Evolutionary conservation across 2,113 vertebrate genomes (phyloP), one percentile per base, ranked within the genome.

Genomic region (Callaeas wilsoni): DNA sequence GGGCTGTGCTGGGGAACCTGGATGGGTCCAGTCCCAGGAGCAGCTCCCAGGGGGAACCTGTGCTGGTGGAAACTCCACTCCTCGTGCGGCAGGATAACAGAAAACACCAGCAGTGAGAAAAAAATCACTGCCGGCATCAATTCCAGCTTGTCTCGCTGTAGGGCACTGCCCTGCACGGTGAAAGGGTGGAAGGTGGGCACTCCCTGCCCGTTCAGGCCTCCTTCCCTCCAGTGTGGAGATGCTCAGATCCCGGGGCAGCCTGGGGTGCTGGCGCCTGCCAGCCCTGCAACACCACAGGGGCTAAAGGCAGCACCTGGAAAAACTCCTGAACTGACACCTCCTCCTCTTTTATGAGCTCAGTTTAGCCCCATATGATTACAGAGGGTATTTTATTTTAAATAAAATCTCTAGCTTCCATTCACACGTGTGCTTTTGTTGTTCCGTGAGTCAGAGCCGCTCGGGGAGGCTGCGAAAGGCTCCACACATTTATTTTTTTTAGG

Each of bases 381-480:
- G 86, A 70, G 46, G 55, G 49, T 18, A 26, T 73, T 95, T 90
- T 57, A 13, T 78, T 65, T 86, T 5, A 60, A 71, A 69, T 22
- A 12, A 65, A 46, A 33, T 5, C 7, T 17, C 12, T 3, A 37
- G n/a, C 49, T 95, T 91, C 83, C 35, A 7, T 44, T 93, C 93
- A 78, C 96, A 93, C 57, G 18, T 90, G 91, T 14, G n/a, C 91
- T 37, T 85, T 78, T 95, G 93, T 91, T 91, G 10, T 21, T 17
- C 59, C 2, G 7, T 96, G 94, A 94, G 77, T 96, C 97, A 95
- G 90, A 95, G 89, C 70, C 20, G 13, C 74, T 52, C 10, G 3
- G 65, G 62, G 57, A 82, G 87, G 37, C 67, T 93, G 87, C 3
- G 3, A 90, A 89, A 57, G 73, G 89, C 67, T 78, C 78, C 8